A percentile compares a stretch with the other conserved stretches of the same genome.
Evolutionary conservation across 2,888 invertebrate genomes (phyloP).

Genomic region (Caradrina clavipalpis): DNA sequence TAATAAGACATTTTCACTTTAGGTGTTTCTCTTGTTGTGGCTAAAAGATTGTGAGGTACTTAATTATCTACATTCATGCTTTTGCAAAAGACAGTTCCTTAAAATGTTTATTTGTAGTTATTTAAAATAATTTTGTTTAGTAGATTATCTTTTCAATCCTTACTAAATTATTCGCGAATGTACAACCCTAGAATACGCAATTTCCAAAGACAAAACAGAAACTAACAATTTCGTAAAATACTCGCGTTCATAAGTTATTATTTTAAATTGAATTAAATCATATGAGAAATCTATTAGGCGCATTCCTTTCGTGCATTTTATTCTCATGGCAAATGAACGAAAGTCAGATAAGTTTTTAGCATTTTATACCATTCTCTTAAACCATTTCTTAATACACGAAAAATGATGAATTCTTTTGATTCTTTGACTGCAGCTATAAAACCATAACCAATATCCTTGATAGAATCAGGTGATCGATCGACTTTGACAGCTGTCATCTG

Average conservation of each 20-base stretch:
- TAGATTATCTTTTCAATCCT: not conserved
- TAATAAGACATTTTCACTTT: too few relatives aligned
- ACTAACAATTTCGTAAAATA: not conserved
- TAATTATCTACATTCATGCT: too few relatives aligned
- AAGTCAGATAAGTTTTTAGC: not conserved
- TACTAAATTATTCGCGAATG: not conserved
- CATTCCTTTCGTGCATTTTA: not conserved
- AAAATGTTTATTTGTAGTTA: not conserved
- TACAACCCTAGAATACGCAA: constrained; percentile 45
- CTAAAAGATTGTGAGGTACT: too few relatives aligned
- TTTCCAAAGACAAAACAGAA: constrained; percentile 53
- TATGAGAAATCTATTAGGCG: not conserved
- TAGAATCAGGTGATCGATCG: constrained; percentile 34
- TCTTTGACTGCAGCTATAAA: not conserved
- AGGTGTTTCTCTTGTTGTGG: too few relatives aligned
- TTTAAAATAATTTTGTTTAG: not conserved
- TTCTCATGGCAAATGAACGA: not conserved
- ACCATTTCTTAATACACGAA: not conserved
- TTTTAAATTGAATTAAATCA: not conserved
- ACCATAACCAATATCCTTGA: constrained; percentile 22
- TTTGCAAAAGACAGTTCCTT: not conserved
- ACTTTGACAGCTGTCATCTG: constrained; percentile 30
- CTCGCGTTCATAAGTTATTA: constrained; percentile 30
- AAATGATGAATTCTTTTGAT: too few relatives aligned
- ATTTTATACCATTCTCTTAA: not conserved